phyloP scores from a whole-genome alignment of 1,140 invertebrate species.

The Bombus haemorrhoidalis region DNA sequence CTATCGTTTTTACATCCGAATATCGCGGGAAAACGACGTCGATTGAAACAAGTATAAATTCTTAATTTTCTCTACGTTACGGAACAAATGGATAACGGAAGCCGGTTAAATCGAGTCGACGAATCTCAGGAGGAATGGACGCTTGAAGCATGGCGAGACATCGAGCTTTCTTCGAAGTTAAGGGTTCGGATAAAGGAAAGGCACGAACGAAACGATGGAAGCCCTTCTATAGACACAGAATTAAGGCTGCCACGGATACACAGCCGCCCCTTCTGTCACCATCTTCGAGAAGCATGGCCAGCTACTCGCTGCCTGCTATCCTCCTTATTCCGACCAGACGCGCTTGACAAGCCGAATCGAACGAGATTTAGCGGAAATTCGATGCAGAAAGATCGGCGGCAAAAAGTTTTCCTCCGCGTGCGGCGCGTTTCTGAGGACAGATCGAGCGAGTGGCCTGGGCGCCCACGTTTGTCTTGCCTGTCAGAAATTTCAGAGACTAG shows the following conservation, averaged over 20 bases:
- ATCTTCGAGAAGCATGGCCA: not conserved
- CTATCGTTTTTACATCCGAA: not conserved
- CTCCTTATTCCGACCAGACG: not conserved
- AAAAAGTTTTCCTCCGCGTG: not conserved
- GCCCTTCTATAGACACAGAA: conserved; percentile 15
- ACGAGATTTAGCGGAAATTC: conserved; percentile 8
- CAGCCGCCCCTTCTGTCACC: conserved; percentile 20
- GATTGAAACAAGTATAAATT: not conserved
- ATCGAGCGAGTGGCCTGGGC: not conserved
- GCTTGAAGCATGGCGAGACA: no score
- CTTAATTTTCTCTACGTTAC: no score
- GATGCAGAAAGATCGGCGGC: not conserved
- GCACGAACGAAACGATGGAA: not conserved
- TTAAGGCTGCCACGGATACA: conserved; percentile 8
- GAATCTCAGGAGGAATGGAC: not conserved
- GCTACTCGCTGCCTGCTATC: not conserved
- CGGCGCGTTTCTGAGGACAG: not conserved
- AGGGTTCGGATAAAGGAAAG: not conserved
- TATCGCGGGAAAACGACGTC: not conserved
- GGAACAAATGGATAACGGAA: not conserved
- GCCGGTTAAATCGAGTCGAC: not conserved
- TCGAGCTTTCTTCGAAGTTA: not conserved
- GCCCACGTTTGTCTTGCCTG: conserved; percentile 4
- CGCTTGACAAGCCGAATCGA: not conserved
- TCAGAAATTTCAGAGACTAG: conserved; percentile 24